Evolutionary conservation across 2,113 vertebrate species (phyloP), one percentile per base, ranked within the genome.

Genomic region (Trichechus manatus): DNA sequence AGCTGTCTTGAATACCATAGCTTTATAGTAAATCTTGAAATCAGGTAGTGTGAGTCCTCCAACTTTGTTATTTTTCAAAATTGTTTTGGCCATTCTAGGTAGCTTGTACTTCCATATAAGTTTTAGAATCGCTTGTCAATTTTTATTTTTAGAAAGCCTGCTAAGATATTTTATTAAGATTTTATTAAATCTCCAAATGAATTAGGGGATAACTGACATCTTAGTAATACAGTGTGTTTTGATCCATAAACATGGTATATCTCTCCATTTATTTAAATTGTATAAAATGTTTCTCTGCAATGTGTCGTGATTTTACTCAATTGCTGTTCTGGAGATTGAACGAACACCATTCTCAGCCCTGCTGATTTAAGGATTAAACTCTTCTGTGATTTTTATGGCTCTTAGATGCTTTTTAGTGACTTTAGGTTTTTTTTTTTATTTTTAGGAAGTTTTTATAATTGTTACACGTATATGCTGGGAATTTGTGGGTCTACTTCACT

Each of bases 111-210:
- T 87, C 6, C 33, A 29, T 84, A 63, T 78, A 79, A 50, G 91
- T 56, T 93, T 72, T 83, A 83, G 39, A 78, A 86, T 91, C 20
- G 13, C 9, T 83, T 66, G 7, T 79, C 70, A 91, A 47, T 93
- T 64, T 93, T 3, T 44, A 42, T n/a, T 68, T 87, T 61, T 42
- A 70, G 61, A 66, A 77, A 61, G 8, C 22, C 17, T 22, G 31
- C 39, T 33, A 1, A 20, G 6, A 36, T 78, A 77, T 70, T 77
- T 88, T 9, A 19, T 56, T 36, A 14, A 10, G 5, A 77, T 77
- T 87, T 86, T 81, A 61, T n/a, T 83, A 89, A 74, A 36, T 68
- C 36, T 75, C 27, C 66, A 75, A 59, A n/a, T 39, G 14, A 66
- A 22, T 70, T 84, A 75, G 59, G 42, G 9, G 9, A 59, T 77